A percentile compares a stretch with the other conserved stretches of the same genome.
These are phyloP conservation scores for Pachyseris speciosa DNA, from an alignment of 64 coral and sea anemone genomes.

Conservation along the genomic window DNA sequence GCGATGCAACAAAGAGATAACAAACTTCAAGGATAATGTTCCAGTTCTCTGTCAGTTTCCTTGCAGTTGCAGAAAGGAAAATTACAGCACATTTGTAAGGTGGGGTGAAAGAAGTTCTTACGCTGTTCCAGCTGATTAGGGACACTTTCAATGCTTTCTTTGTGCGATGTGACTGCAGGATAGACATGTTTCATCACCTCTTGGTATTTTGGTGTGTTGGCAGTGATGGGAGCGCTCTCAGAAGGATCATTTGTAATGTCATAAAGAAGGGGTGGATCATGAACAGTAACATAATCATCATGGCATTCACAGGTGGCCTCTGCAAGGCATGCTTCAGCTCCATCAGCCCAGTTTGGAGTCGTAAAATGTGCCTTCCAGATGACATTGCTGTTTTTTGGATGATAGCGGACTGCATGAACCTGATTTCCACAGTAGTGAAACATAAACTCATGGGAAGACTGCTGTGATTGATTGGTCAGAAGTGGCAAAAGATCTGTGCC, in stretches of 20 bases:
- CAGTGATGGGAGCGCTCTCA: constrained; percentile 19
- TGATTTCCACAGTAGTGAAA: constrained; percentile 72
- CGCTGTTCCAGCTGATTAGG: constrained; percentile 8
- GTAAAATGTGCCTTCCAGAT: constrained; percentile 63
- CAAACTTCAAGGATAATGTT: constrained; percentile 36
- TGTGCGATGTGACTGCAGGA: not conserved
- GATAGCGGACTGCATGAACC: constrained; percentile 60
- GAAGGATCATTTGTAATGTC: constrained; percentile 56
- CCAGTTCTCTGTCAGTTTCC: not conserved
- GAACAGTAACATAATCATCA: not conserved
- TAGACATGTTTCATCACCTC: constrained; percentile 25
- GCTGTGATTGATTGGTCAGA: constrained; percentile 6
- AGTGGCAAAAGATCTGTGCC: constrained; percentile 60
- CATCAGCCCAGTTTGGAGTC: constrained; percentile 40
- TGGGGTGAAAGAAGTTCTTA: constrained; percentile 41
- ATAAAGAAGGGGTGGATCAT: constrained; percentile 44
- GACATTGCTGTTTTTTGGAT: not conserved
- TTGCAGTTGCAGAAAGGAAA: constrained; percentile 56
- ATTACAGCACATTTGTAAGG: constrained; percentile 53
- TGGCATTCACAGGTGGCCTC: constrained; percentile 11
- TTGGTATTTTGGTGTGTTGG: not conserved
- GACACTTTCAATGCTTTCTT: not conserved
- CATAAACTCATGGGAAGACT: constrained; percentile 60
- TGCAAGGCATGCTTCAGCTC: constrained; percentile 29
- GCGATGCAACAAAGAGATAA: too few relatives aligned